A percentile compares a stretch with the other conserved stretches of the same genome.
phyloP scores from a whole-genome alignment of 2,113 vertebrate genomes.

The Brachionichthys hirsutus region DNA sequence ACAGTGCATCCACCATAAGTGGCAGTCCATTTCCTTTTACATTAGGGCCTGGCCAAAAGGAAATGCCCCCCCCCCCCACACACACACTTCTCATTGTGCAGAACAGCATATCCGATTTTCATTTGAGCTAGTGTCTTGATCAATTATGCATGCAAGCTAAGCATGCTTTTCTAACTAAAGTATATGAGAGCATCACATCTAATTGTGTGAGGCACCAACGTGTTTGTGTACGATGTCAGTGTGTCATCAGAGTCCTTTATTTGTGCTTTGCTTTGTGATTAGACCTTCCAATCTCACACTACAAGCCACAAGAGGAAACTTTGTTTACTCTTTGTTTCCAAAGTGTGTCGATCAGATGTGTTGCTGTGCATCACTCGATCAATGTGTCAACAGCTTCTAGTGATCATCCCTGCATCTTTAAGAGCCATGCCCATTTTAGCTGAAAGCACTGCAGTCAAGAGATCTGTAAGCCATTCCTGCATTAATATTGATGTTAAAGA shows the following conservation, averaged over 20 bases:
- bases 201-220: slow-evolving; percentile 14
- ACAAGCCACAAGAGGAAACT: neutral
- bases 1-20: slow-evolving; percentile 60
- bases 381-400: neutral
- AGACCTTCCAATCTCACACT: neutral
- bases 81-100: slow-evolving; percentile 48
- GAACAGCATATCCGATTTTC: slow-evolving; percentile 56
- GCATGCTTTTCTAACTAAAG: slow-evolving; percentile 52
- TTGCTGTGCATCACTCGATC: neutral
- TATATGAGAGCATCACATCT: slow-evolving; percentile 36
- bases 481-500: slow-evolving; percentile 4
- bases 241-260: slow-evolving; percentile 1
- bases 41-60: slow-evolving; percentile 52
- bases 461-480: neutral
- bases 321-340: neutral
- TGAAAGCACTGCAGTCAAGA: neutral
- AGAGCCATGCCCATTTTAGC: neutral
- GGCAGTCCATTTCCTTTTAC: slow-evolving; percentile 70
- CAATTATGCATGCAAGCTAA: slow-evolving; percentile 67
- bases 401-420: neutral
- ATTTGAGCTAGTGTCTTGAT: slow-evolving; percentile 55
- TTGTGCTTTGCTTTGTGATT: neutral
- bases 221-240: slow-evolving; percentile 31
- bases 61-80: slow-evolving; percentile 44
- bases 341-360: neutral